phyloP scores from a whole-genome alignment of 2,113 vertebrate species.

The Tylochromis polylepis region DNA sequence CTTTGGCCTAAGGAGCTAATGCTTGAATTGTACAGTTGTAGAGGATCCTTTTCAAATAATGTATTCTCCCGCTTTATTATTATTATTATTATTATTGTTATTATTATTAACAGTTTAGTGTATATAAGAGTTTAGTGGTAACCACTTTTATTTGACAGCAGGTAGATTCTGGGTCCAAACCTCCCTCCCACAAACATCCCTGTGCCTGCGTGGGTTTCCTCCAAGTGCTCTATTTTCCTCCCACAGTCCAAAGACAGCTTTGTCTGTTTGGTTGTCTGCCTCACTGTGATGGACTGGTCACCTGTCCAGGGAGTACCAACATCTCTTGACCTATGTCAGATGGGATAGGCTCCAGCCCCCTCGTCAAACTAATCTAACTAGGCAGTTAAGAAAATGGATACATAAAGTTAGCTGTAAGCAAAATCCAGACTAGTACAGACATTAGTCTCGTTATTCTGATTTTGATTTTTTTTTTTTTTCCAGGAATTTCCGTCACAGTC shows the following conservation, averaged over 20 bases:
- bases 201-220: neutral
- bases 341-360: neutral
- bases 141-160: neutral
- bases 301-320: neutral
- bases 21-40: neutral
- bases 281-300: neutral
- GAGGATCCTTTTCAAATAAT: neutral
- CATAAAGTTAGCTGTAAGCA: neutral
- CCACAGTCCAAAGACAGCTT: neutral
- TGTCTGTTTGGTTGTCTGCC: neutral
- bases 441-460: neutral
- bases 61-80: accelerated
- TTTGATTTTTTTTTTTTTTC: neutral
- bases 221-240: neutral
- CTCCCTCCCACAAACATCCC: neutral
- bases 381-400: neutral
- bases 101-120: neutral
- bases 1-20: neutral
- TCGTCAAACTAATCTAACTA: neutral
- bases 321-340: neutral
- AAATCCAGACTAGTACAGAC: neutral
- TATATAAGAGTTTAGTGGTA: neutral
- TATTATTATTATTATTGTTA: neutral
- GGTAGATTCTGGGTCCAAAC: neutral
- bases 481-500: neutral